Conservation (phyloP, 2,888 invertebrate genomes). For the Agrotis ipsilon region DNA sequence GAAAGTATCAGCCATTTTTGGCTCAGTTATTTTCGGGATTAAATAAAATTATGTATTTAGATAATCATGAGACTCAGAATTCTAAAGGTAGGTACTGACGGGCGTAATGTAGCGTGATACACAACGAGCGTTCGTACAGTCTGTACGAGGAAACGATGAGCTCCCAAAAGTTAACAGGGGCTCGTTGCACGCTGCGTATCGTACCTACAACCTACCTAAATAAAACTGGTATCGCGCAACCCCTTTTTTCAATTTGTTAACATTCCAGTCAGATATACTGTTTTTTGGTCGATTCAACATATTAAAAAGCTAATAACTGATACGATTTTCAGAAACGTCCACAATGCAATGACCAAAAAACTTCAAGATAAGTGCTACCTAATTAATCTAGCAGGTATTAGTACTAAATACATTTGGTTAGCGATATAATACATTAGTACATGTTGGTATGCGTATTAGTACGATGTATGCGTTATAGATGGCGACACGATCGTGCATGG, state of each 20-base stretch:
- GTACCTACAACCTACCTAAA: no score
- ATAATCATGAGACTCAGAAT: background rate
- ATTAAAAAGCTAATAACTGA: background rate
- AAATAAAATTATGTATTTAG: background rate
- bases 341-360: constrained; percentile 28
- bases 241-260: no score
- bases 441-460: constrained; percentile 58
- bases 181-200: no score
- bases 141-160: no score
- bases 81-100: no score
- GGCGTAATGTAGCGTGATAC: no score
- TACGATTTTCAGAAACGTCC: background rate
- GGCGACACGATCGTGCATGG: constrained; percentile 76
- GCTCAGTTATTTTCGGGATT: background rate
- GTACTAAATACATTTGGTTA: constrained; percentile 50
- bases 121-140: no score
- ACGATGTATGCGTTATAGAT: constrained; percentile 62
- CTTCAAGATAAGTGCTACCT: constrained; percentile 32
- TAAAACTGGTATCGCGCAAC: no score
- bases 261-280: no score
- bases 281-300: no score
- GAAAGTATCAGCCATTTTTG: background rate
- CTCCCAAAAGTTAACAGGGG: no score
- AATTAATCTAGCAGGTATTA: constrained; percentile 40
- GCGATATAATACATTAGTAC: constrained; percentile 55